Evolutionary conservation across 1,140 invertebrate species (phyloP).

Genomic region (Drosophila bipectinata): DNA sequence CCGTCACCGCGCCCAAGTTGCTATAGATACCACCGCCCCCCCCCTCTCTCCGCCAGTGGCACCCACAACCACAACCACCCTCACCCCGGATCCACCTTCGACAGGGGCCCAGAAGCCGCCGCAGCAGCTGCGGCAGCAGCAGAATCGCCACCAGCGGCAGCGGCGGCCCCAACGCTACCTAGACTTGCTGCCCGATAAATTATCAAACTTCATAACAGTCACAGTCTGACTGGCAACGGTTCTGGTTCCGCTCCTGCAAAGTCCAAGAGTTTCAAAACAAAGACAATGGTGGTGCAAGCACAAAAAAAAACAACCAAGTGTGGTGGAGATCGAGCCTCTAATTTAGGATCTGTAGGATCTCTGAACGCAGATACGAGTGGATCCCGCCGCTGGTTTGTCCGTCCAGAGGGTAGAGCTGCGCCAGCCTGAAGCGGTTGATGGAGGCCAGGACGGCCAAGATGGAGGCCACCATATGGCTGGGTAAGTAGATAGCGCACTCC

Average conservation of each 20-base stretch:
- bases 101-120: background rate
- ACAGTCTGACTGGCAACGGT: constrained; percentile 76
- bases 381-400: background rate
- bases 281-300: constrained; percentile 14
- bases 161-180: constrained; percentile 34
- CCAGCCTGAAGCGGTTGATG: background rate
- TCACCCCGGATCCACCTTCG: background rate
- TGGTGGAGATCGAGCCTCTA: background rate
- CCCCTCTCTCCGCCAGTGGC: background rate
- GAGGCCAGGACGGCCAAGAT: constrained; percentile 12
- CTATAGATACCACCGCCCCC: constrained; percentile 56
- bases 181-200: constrained; percentile 80
- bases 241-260: constrained; percentile 53
- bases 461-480: constrained; percentile 63
- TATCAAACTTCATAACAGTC: constrained; percentile 79
- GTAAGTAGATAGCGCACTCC: constrained; percentile 71
- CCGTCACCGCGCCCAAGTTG: constrained; percentile 71
- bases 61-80: background rate
- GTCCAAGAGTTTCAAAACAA: background rate
- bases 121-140: constrained; percentile 4
- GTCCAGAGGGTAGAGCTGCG: too few relatives aligned
- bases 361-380: too few relatives aligned
- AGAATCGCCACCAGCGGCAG: constrained; percentile 11
- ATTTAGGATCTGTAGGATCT: background rate
- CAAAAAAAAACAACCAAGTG: constrained; percentile 2